Percentiles rank a stretch among this genome's conserved stretches.
phyloP scores from a whole-genome alignment of 2,888 invertebrate species.

The Ametastegia equiseti region DNA sequence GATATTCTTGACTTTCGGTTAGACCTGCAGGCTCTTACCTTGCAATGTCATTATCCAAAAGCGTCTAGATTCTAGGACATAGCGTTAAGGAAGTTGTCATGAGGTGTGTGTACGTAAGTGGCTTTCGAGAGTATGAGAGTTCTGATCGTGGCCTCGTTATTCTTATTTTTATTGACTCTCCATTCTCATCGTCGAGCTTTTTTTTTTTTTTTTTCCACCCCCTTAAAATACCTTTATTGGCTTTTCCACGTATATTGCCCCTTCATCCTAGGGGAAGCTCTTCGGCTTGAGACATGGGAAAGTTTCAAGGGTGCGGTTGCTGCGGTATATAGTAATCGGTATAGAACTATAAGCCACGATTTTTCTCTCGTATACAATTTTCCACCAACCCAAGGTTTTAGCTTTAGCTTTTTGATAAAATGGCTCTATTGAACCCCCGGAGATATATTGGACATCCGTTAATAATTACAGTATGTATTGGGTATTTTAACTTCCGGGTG shows the following conservation, averaged over 20 bases:
- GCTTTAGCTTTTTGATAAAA: slow-evolving; percentile 15
- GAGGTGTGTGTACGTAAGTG: neutral
- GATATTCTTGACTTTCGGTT: slow-evolving; percentile 20
- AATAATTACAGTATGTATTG: neutral
- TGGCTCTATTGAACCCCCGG: neutral
- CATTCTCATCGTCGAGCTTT: neutral
- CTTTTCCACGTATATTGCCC: slow-evolving; percentile 3
- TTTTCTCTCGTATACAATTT: slow-evolving; percentile 20
- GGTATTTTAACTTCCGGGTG: slow-evolving; percentile 1
- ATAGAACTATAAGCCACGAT: neutral
- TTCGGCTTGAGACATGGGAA: slow-evolving; percentile 18
- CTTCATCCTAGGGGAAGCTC: slow-evolving; percentile 11
- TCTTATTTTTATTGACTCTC: neutral
- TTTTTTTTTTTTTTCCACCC: too few relatives aligned
- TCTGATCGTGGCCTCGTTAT: neutral
- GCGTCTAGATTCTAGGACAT: neutral
- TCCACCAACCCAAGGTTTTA: neutral
- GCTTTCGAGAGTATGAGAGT: neutral
- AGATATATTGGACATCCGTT: slow-evolving; percentile 15
- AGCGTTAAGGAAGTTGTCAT: neutral
- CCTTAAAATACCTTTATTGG: slow-evolving; percentile 15
- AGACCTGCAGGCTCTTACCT: neutral
- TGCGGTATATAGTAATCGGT: slow-evolving; percentile 8
- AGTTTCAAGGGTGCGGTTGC: slow-evolving; percentile 26
- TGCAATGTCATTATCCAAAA: neutral